Percentiles rank a stretch among this genome's conserved stretches.
Evolutionary conservation across 2,113 vertebrate genomes (phyloP).

Genomic region (Copsychus sechellarum): DNA sequence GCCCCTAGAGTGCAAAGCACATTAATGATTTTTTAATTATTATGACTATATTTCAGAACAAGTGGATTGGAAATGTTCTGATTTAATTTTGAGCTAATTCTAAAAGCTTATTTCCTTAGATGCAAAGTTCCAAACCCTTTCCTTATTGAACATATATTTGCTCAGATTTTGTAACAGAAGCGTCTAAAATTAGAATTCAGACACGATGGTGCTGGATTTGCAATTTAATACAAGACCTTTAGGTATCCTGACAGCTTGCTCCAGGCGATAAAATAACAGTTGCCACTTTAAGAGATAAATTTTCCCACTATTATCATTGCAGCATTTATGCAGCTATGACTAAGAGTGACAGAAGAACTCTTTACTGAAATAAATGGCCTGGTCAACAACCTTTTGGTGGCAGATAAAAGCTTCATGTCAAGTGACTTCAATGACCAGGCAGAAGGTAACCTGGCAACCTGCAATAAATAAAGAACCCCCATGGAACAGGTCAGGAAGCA

Average conservation of each 20-base stretch:
- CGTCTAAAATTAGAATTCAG: slow-evolving; percentile 16
- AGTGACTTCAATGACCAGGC: background rate
- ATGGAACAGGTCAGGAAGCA: background rate
- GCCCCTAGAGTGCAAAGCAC: background rate
- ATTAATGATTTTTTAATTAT: background rate
- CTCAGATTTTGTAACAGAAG: background rate
- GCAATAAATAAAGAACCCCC: background rate
- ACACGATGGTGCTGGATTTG: background rate
- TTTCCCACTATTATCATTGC: background rate
- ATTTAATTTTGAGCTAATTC: slow-evolving; percentile 1
- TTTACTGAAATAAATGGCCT: background rate
- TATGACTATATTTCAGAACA: background rate
- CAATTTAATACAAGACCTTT: slow-evolving; percentile 30
- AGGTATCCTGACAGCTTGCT: slow-evolving; percentile 37
- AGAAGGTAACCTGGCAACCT: background rate
- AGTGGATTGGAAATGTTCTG: background rate
- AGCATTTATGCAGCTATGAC: background rate
- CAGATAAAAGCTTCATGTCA: slow-evolving; percentile 7
- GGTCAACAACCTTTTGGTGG: background rate
- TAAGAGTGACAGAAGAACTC: background rate
- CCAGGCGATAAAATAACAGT: slow-evolving; percentile 3
- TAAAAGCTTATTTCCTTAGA: background rate
- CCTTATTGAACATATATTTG: background rate
- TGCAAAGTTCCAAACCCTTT: background rate
- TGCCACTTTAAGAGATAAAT: slow-evolving; percentile 8